phyloP scores from a whole-genome alignment of 2,797 vertebrate species.

The Anabas testudineus region DNA sequence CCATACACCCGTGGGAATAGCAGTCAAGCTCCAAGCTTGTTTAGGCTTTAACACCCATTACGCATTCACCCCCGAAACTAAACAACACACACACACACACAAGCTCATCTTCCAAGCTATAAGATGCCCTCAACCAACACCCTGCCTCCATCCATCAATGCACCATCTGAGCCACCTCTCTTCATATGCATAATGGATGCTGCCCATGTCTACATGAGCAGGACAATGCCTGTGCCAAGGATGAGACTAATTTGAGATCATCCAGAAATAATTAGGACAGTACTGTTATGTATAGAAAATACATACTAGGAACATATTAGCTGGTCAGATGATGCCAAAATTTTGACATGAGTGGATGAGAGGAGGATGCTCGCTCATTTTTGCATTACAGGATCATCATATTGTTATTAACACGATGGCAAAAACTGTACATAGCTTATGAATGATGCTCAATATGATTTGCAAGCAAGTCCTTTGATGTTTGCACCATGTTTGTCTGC shows the following conservation, averaged over 20 bases:
- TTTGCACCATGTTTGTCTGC: neutral
- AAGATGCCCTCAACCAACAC: slow-evolving; percentile 33
- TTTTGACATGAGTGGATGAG: neutral
- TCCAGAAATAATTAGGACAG: slow-evolving; percentile 22
- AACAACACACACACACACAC: slow-evolving; percentile 40
- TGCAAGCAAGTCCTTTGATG: neutral
- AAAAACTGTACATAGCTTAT: slow-evolving; percentile 4
- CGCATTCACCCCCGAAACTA: slow-evolving; percentile 41
- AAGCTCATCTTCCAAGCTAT: slow-evolving; percentile 42
- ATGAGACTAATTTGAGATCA: slow-evolving; percentile 37
- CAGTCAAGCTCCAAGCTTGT: slow-evolving; percentile 77
- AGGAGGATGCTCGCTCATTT: neutral
- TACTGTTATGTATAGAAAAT: slow-evolving; percentile 11
- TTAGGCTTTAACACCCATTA: slow-evolving; percentile 72
- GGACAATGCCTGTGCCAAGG: slow-evolving; percentile 1
- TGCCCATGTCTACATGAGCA: slow-evolving; percentile 16
- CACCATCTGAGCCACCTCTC: slow-evolving; percentile 36
- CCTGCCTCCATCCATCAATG: slow-evolving; percentile 55
- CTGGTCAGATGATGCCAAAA: neutral
- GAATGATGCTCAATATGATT: neutral
- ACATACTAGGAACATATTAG: neutral
- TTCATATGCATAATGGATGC: slow-evolving; percentile 17
- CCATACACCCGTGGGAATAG: slow-evolving; percentile 71
- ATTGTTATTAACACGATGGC: neutral
- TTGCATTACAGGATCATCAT: neutral